Conservation (phyloP, 2,888 invertebrate species). For the Ichneumoninae sp. region DNA sequence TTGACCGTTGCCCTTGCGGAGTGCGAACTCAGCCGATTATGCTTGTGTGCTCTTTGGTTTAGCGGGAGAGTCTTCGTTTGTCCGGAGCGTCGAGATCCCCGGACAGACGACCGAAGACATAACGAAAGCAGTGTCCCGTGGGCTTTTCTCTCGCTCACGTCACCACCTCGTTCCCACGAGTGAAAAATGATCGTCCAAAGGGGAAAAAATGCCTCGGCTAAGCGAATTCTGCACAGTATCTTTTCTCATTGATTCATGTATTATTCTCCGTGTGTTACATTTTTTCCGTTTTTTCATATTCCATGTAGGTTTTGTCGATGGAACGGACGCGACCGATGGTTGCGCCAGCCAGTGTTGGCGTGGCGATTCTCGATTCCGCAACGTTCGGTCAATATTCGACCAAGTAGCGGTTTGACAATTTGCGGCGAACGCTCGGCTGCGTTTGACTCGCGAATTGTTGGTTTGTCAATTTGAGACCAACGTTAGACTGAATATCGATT, state of each 20-base stretch:
- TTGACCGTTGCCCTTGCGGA: constrained; percentile 12
- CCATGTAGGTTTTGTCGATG: too few species aligned
- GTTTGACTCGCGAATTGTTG: too few species aligned
- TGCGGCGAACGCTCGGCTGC: too few species aligned
- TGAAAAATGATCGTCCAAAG: constrained; percentile 50
- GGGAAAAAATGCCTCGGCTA: constrained; percentile 33
- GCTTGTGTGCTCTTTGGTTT: constrained; percentile 44
- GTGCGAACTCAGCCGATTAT: constrained; percentile 40
- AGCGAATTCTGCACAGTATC: constrained; percentile 33
- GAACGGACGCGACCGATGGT: too few species aligned
- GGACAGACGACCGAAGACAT: constrained; percentile 1
- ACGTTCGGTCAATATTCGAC: too few species aligned
- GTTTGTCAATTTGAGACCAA: too few species aligned
- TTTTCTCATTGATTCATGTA: neutral
- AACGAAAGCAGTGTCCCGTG: constrained; percentile 13
- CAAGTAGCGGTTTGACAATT: too few species aligned
- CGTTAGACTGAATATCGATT: too few species aligned
- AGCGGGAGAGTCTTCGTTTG: constrained; percentile 23
- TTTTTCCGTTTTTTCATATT: neutral
- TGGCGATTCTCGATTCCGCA: too few species aligned
- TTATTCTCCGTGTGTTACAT: neutral
- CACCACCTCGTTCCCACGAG: constrained; percentile 22
- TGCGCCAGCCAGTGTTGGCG: too few species aligned
- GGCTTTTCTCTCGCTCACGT: constrained; percentile 1
- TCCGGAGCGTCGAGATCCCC: constrained; percentile 12